A percentile compares a stretch with the other conserved stretches of the same genome.
Conservation (phyloP, 2,888 invertebrate species). For the Theretra japonica region DNA sequence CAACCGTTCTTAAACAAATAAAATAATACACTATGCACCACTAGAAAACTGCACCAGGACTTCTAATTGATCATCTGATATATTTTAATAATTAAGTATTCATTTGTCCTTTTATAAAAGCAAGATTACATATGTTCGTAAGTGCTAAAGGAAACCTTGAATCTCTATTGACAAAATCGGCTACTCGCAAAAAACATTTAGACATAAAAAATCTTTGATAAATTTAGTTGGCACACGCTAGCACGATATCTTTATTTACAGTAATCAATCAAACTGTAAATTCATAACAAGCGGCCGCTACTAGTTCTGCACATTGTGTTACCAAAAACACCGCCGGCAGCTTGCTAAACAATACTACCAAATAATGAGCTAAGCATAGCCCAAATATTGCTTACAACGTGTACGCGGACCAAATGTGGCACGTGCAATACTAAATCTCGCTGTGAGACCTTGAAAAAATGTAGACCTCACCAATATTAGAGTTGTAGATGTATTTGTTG, state of each 20-base stretch:
- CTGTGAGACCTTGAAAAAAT: slow-evolving; percentile 7
- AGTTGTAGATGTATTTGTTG: too few relatives aligned
- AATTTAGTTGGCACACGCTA: slow-evolving; percentile 35
- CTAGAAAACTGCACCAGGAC: too few relatives aligned
- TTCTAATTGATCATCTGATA: too few relatives aligned
- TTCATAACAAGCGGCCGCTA: slow-evolving; percentile 37
- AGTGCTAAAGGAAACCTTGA: too few relatives aligned
- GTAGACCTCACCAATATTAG: neutral
- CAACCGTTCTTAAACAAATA: too few relatives aligned
- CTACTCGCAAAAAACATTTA: neutral
- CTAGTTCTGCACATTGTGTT: slow-evolving; percentile 33
- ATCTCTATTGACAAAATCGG: too few relatives aligned
- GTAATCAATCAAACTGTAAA: slow-evolving; percentile 52
- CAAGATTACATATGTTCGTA: too few relatives aligned
- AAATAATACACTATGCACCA: too few relatives aligned
- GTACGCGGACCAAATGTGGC: slow-evolving; percentile 34
- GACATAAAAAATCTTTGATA: neutral
- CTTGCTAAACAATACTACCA: slow-evolving; percentile 57
- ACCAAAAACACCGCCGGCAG: slow-evolving; percentile 30
- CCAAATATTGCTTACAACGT: slow-evolving; percentile 31
- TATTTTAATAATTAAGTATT: too few relatives aligned
- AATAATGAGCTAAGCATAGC: slow-evolving; percentile 35
- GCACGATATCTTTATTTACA: slow-evolving; percentile 56
- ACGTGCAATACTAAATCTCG: slow-evolving; percentile 37
- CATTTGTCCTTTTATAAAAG: too few relatives aligned